Percentiles rank a stretch among this genome's conserved stretches.
phyloP scores from a whole-genome alignment of 2,888 invertebrate species.

The Eupithecia dodoneata region DNA sequence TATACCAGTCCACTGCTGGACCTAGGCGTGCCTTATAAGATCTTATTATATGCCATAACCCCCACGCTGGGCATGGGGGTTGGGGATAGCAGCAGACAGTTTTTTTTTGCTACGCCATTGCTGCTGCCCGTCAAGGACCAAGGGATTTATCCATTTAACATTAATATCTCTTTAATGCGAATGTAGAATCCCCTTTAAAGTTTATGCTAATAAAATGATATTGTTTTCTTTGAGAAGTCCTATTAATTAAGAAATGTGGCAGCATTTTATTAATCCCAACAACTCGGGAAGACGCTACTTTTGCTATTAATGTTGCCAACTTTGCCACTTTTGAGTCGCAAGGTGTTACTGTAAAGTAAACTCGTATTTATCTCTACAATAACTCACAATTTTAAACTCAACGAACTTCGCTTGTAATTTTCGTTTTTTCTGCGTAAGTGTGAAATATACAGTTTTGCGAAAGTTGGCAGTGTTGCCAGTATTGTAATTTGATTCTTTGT shows the following conservation, averaged over 20 bases:
- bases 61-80: not conserved
- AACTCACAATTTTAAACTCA: slow-evolving; percentile 40
- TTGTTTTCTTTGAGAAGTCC: slow-evolving; percentile 83
- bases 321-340: slow-evolving; percentile 70
- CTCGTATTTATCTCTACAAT: slow-evolving; percentile 68
- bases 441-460: slow-evolving; percentile 51
- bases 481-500: slow-evolving; percentile 29
- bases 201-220: slow-evolving; percentile 83
- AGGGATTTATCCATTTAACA: not conserved
- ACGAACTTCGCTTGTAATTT: slow-evolving; percentile 62
- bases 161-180: slow-evolving; percentile 6
- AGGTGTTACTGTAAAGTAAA: slow-evolving; percentile 77
- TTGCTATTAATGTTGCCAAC: slow-evolving; percentile 77
- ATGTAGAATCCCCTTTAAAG: slow-evolving; percentile 51
- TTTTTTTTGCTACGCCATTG: not conserved
- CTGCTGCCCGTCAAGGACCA: not conserved
- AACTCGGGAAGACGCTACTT: slow-evolving; percentile 67
- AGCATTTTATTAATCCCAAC: slow-evolving; percentile 81
- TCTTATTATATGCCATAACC: not conserved
- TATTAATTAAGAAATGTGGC: slow-evolving; percentile 82
- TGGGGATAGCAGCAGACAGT: not conserved
- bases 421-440: slow-evolving; percentile 59
- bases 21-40: not conserved
- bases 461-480: slow-evolving; percentile 35
- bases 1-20: not conserved